Conservation (phyloP, 2,113 vertebrate genomes). For the Progne subis region DNA sequence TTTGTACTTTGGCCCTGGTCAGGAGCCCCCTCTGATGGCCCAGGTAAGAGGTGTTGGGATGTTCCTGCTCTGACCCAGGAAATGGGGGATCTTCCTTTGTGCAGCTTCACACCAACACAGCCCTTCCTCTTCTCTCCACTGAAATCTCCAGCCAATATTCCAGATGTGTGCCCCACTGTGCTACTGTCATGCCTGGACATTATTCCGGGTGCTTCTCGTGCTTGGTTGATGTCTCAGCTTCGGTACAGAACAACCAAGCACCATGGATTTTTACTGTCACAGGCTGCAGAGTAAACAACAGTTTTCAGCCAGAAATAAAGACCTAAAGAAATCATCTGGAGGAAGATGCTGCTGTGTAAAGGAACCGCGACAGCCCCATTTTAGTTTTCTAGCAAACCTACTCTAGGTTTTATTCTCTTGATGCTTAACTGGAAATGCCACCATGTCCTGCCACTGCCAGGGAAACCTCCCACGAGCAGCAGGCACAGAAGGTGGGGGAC, state of each 20-base stretch:
- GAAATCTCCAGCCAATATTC: neutral
- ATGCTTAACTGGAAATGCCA: neutral
- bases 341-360: neutral
- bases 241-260: neutral
- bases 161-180: neutral
- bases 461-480: neutral
- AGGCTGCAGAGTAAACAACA: neutral
- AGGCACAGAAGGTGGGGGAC: neutral
- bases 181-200: neutral
- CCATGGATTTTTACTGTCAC: neutral
- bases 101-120: neutral
- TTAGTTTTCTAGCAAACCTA: neutral
- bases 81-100: neutral
- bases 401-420: neutral
- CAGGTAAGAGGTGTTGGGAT: neutral
- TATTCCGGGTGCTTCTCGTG: neutral
- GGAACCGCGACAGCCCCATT: neutral
- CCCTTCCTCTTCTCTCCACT: neutral
- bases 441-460: neutral
- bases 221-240: neutral
- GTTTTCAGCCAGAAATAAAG: neutral
- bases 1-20: neutral
- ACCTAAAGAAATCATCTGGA: neutral
- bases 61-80: neutral
- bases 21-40: neutral